Evolutionary conservation across 2,888 invertebrate species (phyloP), one percentile per base, ranked within the genome.

Genomic region (Cryptus viduatorius): DNA sequence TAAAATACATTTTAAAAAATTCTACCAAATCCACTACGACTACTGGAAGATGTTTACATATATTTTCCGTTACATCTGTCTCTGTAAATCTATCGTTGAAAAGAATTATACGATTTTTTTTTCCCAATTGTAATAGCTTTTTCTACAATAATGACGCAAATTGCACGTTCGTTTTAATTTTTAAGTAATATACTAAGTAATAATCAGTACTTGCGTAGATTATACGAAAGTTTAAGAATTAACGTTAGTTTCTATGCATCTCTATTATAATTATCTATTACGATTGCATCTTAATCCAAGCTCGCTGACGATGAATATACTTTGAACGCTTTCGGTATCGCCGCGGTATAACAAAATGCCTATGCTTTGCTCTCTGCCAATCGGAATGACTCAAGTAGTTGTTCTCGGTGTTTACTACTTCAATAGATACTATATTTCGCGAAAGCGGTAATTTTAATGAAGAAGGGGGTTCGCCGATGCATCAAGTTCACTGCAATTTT

Each of bases 11-110:
- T 85, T 89, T 73, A 87, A 89, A 89, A 84, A 87, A 84, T 83
- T 89, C 87, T 90, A 87, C 84, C 87, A 86, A 87, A 67, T 88
- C 83, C 86, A 89, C 83, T 84, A 87, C 82, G 86, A 86, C 84
- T 83, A 85, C 83, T 85, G 87, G 88, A 91, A 89, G 90, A 90
- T 89, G 86, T 90, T 89, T 73, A 59, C 24, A 75, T 48, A 81
- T 84, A 80, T 78, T 90, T 92, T 91, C 92, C 92, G 90, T 93
- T 93, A 92, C 93, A 93, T 93, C 93, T 93, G 93, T 93, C 93
- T 93, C 93, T 92, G 90, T 91, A 90, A 91, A 92, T 90, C 89
- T 89, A 87, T 91, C 64, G 79, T 89, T 89, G 88, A 82, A 37
- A 37, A 37, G 37, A 37, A 37, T 37, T 61, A 61, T 31, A 61